Percentiles rank a stretch among this genome's conserved stretches.
Conservation (phyloP, 1,140 invertebrate genomes). For the Temnothorax nylanderi region DNA sequence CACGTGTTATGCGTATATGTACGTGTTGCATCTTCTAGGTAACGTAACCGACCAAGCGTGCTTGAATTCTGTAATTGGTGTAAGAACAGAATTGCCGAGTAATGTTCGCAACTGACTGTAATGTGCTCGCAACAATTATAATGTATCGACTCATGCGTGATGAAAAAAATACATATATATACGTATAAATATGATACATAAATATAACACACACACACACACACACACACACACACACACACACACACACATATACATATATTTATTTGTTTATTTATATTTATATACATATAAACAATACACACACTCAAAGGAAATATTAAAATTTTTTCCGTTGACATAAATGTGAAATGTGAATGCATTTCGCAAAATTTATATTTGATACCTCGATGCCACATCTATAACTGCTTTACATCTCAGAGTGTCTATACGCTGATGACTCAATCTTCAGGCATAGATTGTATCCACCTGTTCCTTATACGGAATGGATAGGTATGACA, state of each 20-base stretch:
- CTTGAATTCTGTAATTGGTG: constrained; percentile 2
- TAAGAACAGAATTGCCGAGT: constrained; percentile 5
- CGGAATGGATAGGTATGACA: constrained; percentile 20
- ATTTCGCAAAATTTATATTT: not conserved
- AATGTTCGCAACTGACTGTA: not conserved
- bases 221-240: too few species aligned
- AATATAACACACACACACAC: too few species aligned
- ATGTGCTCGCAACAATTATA: not conserved
- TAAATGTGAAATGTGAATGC: not conserved
- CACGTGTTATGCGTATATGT: not conserved
- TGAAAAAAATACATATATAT: not conserved
- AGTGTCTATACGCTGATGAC: constrained; percentile 9
- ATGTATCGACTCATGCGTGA: not conserved
- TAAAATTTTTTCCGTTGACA: not conserved
- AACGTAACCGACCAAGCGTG: not conserved
- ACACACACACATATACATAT: not conserved
- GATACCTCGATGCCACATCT: not conserved
- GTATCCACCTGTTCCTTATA: constrained; percentile 52
- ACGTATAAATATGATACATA: too few species aligned
- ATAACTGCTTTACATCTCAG: not conserved
- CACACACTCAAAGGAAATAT: not conserved
- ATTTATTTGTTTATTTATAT: too few species aligned
- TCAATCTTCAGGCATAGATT: constrained; percentile 51
- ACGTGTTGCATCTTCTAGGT: not conserved
- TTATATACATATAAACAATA: too few species aligned